Percentiles rank a stretch among this genome's conserved stretches.
phyloP scores from a whole-genome alignment of 2,797 vertebrate genomes.

The Enteromius radiatus region DNA sequence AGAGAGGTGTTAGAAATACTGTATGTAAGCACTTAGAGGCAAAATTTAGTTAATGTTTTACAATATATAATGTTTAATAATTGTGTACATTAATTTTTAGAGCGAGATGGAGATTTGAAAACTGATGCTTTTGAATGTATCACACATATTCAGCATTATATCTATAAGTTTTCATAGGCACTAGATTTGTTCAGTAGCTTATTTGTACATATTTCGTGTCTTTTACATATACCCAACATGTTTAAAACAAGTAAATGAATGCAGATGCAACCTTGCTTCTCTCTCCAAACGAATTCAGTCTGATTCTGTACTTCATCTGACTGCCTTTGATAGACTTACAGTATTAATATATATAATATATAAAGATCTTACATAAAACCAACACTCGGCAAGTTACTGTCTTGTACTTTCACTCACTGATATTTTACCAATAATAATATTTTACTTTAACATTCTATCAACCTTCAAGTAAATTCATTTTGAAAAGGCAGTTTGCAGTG shows the following conservation, averaged over 20 bases:
- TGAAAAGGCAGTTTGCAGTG: background rate
- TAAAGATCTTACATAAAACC: conserved; percentile 25
- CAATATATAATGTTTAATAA: too few relatives aligned
- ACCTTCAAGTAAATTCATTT: background rate
- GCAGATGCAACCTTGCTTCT: background rate
- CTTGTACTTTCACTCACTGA: background rate
- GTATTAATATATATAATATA: background rate
- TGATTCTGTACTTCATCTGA: background rate
- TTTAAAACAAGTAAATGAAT: background rate
- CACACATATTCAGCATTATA: too few relatives aligned
- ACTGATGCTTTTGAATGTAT: too few relatives aligned
- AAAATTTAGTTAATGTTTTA: too few relatives aligned
- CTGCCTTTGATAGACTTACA: conserved; percentile 8
- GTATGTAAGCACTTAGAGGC: too few relatives aligned
- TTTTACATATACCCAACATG: background rate
- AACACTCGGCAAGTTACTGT: background rate
- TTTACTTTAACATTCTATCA: background rate
- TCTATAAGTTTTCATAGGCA: too few relatives aligned
- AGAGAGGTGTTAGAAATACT: too few relatives aligned
- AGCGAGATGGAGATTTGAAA: too few relatives aligned
- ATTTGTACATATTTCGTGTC: too few relatives aligned
- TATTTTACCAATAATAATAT: background rate
- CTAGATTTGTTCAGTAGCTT: too few relatives aligned
- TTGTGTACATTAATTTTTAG: too few relatives aligned
- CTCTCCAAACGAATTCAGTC: background rate